Conservation (phyloP, 1,140 invertebrate genomes). For the Psix sp. region DNA sequence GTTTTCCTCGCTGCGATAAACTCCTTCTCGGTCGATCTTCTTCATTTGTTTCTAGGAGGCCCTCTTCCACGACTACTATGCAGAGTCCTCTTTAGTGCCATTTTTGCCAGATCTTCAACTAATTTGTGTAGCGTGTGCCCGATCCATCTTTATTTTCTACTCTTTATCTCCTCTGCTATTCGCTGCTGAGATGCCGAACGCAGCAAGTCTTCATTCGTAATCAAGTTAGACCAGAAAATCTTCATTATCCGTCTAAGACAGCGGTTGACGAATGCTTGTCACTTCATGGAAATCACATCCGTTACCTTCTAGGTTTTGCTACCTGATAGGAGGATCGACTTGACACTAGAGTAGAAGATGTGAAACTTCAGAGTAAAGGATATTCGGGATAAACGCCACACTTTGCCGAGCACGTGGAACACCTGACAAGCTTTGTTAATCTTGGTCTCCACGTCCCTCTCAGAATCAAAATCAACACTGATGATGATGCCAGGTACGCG, state of each 20-base stretch:
- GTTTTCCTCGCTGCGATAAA: slow-evolving; percentile 2
- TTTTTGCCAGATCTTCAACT: neutral
- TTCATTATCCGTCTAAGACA: slow-evolving; percentile 13
- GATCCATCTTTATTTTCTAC: slow-evolving; percentile 12
- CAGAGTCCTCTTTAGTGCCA: slow-evolving; percentile 6
- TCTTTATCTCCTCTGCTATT: slow-evolving; percentile 6
- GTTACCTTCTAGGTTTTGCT: slow-evolving; percentile 10
- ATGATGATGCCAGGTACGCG: no score
- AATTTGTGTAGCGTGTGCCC: slow-evolving; percentile 15
- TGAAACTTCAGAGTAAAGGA: slow-evolving; percentile 3
- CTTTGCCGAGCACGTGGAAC: no score
- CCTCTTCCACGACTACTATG: slow-evolving; percentile 6
- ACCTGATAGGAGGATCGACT: slow-evolving; percentile 10
- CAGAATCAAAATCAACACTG: no score
- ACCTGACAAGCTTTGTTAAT: slow-evolving; percentile 7
- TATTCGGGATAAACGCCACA: slow-evolving; percentile 2
- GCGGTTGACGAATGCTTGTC: slow-evolving; percentile 10
- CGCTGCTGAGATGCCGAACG: slow-evolving; percentile 1
- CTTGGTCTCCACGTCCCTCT: slow-evolving; percentile 11
- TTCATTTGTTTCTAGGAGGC: neutral
- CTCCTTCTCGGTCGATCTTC: neutral
- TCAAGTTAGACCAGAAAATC: slow-evolving; percentile 21
- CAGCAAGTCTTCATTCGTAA: slow-evolving; percentile 10
- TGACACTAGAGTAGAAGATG: slow-evolving; percentile 11
- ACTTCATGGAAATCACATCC: neutral